Evolutionary conservation across 2,113 vertebrate species (phyloP).

Genomic region (Crotalus tigris): DNA sequence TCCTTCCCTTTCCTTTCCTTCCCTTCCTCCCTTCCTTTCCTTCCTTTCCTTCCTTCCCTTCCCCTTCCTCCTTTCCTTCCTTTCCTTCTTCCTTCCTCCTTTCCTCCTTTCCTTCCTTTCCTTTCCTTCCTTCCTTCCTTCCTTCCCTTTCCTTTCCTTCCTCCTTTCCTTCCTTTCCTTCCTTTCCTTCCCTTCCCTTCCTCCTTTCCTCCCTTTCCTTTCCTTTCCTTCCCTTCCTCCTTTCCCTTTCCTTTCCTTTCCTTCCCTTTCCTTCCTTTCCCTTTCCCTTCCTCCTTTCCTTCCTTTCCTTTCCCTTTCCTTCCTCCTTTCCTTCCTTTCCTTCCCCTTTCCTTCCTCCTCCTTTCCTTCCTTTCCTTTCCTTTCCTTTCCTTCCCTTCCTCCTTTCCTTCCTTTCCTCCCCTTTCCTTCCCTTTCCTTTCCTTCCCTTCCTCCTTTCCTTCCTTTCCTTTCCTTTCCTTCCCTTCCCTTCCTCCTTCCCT

Average conservation of each 20-base stretch:
- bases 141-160: accelerated
- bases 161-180: too few species aligned
- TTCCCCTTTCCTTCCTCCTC: accelerated
- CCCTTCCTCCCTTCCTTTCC: too few species aligned
- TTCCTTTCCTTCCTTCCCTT: accelerated
- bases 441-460: too few species aligned
- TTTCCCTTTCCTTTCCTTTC: accelerated
- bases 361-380: accelerated
- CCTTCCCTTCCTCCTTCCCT: too few species aligned
- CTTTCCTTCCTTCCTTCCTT: accelerated
- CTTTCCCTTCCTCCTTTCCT: accelerated
- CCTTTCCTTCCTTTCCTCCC: accelerated
- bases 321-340: accelerated
- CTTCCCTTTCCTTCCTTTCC: accelerated
- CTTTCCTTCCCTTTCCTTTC: accelerated
- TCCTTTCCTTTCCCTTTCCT: accelerated
- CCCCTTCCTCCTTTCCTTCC: accelerated
- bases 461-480: too few species aligned
- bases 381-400: accelerated
- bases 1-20: too few species aligned
- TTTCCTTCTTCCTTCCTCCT: accelerated
- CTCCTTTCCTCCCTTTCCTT: accelerated
- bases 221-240: too few species aligned
- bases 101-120: accelerated
- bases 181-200: accelerated